Evolutionary conservation across 2,888 invertebrate species (phyloP), one percentile per base, ranked within the genome.

Genomic region (Hydropsyche betteni): DNA sequence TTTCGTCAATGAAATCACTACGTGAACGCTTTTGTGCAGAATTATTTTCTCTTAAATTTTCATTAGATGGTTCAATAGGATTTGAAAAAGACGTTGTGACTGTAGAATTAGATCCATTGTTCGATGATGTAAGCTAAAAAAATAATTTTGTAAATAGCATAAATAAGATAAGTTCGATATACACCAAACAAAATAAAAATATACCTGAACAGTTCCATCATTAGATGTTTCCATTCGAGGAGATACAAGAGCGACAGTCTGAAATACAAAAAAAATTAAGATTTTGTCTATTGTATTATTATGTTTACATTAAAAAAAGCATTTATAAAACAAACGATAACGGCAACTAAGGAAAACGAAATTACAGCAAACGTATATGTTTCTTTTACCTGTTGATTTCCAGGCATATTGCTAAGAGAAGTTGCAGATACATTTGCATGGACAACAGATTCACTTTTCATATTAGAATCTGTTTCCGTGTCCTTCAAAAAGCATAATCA

Each of bases 181-280:
- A 24, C 24, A 24, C 24, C 10, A 55, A 55, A 61, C 33, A 61
- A 61, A 61, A 61, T 33, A 24, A 61, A 36, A 33, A 64, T 6
- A 5, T 52, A 70, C 70, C 52, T 70, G 70, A 2, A 53, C 70
- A 14, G n/a, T 51, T 7, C 14, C n/a, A 38, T 72, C 51, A 0
- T 86, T 87, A 1, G 91, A 91, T 81, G 91, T 91, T 80, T 92
- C 92, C 74, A 91, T 89, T 75, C 92, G 89, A 0, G 92, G 93
- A 80, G 92, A 87, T 24, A 92, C 92, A 78, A 92, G 84, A 0
- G 92, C 93, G 5, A 92, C 92, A 0, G 91, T 91, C 86, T 92
- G 89, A 88, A 88, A 55, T 36, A 69, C 36, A 33, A 16, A 61
- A 64, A 33, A 64, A 36, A 12, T 64, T 64, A 8, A n/a, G 2